A percentile compares a stretch with the other conserved stretches of the same genome.
These are phyloP conservation scores for Vulpes ferrilata DNA, from an alignment of 2,113 vertebrate genomes.

Conservation along the genomic window DNA sequence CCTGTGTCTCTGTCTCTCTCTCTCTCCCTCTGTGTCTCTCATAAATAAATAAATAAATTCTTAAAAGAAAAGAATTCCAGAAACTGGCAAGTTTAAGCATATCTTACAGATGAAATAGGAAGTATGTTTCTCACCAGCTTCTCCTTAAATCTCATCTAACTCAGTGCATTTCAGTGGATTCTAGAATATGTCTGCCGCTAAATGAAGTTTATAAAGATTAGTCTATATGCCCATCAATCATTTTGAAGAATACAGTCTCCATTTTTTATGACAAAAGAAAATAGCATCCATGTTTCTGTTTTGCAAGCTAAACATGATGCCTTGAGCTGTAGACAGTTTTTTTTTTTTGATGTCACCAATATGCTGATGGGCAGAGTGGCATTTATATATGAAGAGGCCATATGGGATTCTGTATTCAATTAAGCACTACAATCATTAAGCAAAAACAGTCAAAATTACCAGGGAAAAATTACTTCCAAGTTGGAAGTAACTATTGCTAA, in stretches of 20 bases:
- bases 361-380: neutral
- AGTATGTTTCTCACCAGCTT: neutral
- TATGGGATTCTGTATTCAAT: neutral
- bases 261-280: constrained; percentile 40
- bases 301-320: neutral
- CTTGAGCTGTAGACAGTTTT: neutral
- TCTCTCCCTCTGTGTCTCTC: too few species aligned
- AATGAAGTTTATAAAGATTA: neutral
- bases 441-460: constrained; percentile 2
- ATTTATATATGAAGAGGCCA: neutral
- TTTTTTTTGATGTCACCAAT: neutral
- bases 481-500: neutral
- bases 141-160: neutral
- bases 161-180: neutral
- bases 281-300: neutral
- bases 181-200: neutral
- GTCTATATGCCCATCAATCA: neutral
- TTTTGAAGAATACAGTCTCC: neutral
- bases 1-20: too few species aligned
- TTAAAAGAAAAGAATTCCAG: neutral
- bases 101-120: neutral
- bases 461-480: constrained; percentile 12
- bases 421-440: neutral
- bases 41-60: too few species aligned
- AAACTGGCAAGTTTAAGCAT: neutral